These are phyloP conservation scores for Mormyrus proboscirostris DNA, from an alignment of 2,797 vertebrate species.

Conservation along the genomic window DNA sequence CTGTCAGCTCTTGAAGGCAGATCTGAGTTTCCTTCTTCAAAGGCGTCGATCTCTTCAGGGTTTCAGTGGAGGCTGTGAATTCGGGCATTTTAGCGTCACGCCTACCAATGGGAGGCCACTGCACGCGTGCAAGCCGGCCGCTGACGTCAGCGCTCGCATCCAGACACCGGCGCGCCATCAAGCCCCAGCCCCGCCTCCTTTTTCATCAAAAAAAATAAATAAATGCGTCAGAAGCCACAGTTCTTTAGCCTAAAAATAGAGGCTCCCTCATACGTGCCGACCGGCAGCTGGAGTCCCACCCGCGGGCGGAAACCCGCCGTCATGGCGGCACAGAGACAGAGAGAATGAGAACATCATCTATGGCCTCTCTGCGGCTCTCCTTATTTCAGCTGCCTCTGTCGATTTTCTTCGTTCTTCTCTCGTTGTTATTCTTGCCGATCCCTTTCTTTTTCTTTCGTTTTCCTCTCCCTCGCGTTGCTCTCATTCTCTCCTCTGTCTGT, in stretches of 20 bases:
- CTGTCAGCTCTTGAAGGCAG: background rate
- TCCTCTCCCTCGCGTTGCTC: background rate
- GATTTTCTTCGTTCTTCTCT: background rate
- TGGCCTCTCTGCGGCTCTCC: background rate
- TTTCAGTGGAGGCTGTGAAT: background rate
- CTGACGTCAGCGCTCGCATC: background rate
- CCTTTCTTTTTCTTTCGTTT: background rate
- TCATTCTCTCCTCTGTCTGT: background rate
- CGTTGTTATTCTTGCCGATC: background rate
- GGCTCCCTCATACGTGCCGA: background rate
- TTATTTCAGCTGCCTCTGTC: background rate
- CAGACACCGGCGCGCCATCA: background rate
- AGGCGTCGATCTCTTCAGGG: background rate
- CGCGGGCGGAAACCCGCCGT: background rate
- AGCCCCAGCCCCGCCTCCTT: background rate
- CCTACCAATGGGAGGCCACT: background rate
- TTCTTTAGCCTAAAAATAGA: conserved; percentile 18
- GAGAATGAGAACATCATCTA: background rate
- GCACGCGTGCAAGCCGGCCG: too few relatives aligned
- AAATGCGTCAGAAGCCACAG: background rate
- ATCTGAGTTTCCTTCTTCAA: background rate
- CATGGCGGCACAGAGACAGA: background rate
- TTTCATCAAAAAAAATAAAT: background rate
- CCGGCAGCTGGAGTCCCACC: background rate
- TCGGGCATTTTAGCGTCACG: background rate